Percentiles rank a stretch among this genome's conserved stretches.
Evolutionary conservation across 2,888 invertebrate species (phyloP).

Genomic region (Lacanobia wlatinum): DNA sequence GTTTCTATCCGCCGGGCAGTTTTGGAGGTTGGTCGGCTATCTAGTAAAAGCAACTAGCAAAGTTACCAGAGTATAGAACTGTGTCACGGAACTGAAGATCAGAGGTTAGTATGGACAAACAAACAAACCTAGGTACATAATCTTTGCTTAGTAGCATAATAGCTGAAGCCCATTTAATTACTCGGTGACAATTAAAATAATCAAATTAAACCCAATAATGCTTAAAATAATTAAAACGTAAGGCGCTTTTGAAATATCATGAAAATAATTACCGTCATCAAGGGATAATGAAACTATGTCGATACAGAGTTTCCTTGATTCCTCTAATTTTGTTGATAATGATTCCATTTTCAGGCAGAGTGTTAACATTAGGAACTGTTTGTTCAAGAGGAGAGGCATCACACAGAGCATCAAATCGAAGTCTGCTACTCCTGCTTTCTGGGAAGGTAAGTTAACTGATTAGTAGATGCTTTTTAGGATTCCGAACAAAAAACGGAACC

Average conservation of each 20-base stretch:
- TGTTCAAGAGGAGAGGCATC: slow-evolving; percentile 62
- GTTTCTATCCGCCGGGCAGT: neutral
- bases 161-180: slow-evolving; percentile 3
- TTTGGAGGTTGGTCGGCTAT: too few species aligned
- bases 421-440: slow-evolving; percentile 64
- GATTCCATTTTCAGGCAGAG: slow-evolving; percentile 70
- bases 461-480: neutral
- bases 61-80: neutral
- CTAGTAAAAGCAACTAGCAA: too few species aligned
- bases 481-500: too few species aligned
- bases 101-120: slow-evolving; percentile 6
- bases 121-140: neutral
- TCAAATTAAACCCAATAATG: slow-evolving; percentile 5
- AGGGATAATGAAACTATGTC: slow-evolving; percentile 63
- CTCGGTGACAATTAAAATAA: slow-evolving; percentile 38
- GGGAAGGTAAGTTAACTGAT: slow-evolving; percentile 35
- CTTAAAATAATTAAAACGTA: slow-evolving; percentile 13
- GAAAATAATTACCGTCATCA: slow-evolving; percentile 67
- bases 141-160: neutral
- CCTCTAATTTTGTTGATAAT: slow-evolving; percentile 69
- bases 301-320: slow-evolving; percentile 71
- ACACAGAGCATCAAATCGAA: slow-evolving; percentile 58
- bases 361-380: slow-evolving; percentile 61
- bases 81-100: neutral
- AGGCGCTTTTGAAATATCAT: neutral